These are phyloP conservation scores for Anolis sagrei DNA, from an alignment of 2,113 vertebrate species.

Conservation along the genomic window DNA sequence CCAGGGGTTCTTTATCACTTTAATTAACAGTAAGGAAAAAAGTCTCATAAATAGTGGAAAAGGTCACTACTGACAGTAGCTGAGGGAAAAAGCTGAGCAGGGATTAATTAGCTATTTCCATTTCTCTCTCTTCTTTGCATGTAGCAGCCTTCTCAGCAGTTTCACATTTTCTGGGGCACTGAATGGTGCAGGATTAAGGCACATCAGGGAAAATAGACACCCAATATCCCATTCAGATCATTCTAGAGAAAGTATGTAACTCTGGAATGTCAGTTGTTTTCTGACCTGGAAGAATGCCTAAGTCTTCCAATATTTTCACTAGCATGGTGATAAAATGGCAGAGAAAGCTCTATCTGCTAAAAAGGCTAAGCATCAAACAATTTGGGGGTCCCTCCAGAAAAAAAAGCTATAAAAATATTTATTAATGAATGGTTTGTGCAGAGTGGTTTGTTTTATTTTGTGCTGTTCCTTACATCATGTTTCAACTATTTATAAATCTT, in stretches of 20 bases:
- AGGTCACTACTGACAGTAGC: constrained; percentile 7
- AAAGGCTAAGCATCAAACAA: background rate
- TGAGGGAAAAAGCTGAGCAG: constrained; percentile 11
- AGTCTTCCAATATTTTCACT: background rate
- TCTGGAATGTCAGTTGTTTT: background rate
- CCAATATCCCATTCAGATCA: background rate
- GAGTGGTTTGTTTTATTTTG: background rate
- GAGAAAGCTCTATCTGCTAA: background rate
- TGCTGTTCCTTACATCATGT: background rate
- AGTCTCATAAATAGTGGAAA: constrained; percentile 38
- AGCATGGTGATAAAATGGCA: background rate
- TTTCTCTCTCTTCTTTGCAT: constrained; percentile 18
- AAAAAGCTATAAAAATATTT: background rate
- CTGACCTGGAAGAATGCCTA: background rate
- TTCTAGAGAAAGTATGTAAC: background rate
- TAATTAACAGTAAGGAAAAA: constrained; percentile 34
- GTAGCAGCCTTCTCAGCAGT: background rate
- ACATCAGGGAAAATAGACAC: background rate
- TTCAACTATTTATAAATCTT: background rate
- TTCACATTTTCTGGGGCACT: constrained; percentile 20
- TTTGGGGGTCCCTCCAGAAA: background rate
- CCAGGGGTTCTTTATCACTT: constrained; percentile 3
- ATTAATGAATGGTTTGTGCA: too few species aligned
- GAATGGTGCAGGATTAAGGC: background rate
- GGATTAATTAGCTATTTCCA: constrained; percentile 37